These are phyloP conservation scores for Gymnobelideus leadbeateri DNA, from an alignment of 2,113 vertebrate genomes.

Conservation along the genomic window DNA sequence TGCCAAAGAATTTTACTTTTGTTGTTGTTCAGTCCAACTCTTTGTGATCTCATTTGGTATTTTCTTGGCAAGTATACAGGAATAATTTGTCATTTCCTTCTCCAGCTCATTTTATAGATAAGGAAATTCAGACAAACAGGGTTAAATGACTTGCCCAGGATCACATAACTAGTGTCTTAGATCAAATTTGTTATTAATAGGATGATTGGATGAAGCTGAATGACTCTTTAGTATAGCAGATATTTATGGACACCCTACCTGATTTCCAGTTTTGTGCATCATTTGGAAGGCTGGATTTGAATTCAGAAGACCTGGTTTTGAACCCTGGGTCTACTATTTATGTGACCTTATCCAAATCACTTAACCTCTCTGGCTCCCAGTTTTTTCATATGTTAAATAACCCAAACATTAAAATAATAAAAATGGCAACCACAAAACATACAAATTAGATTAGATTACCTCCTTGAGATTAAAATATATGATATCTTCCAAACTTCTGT, in stretches of 20 bases:
- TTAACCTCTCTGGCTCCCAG: not conserved
- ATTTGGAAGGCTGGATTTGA: not conserved
- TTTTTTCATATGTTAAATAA: not conserved
- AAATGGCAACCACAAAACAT: not conserved
- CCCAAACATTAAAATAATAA: not conserved
- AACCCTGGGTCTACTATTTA: not conserved
- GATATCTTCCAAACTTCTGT: not conserved
- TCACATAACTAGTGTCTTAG: too few species aligned
- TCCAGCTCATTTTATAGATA: too few species aligned
- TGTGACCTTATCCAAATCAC: not conserved
- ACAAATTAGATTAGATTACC: not conserved
- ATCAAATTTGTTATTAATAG: not conserved
- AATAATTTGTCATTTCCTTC: too few species aligned
- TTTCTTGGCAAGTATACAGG: too few species aligned
- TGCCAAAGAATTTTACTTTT: too few species aligned
- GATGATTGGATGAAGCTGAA: not conserved
- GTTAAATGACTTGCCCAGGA: too few species aligned
- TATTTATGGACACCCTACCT: not conserved
- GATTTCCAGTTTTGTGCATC: not conserved
- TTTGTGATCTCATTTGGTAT: too few species aligned
- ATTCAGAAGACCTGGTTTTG: not conserved
- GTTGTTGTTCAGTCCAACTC: too few species aligned
- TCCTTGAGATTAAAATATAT: not conserved
- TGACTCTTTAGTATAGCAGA: not conserved
- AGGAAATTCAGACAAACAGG: too few species aligned